phyloP scores from a whole-genome alignment of 2,797 vertebrate genomes.

The Pitangus sulphuratus region DNA sequence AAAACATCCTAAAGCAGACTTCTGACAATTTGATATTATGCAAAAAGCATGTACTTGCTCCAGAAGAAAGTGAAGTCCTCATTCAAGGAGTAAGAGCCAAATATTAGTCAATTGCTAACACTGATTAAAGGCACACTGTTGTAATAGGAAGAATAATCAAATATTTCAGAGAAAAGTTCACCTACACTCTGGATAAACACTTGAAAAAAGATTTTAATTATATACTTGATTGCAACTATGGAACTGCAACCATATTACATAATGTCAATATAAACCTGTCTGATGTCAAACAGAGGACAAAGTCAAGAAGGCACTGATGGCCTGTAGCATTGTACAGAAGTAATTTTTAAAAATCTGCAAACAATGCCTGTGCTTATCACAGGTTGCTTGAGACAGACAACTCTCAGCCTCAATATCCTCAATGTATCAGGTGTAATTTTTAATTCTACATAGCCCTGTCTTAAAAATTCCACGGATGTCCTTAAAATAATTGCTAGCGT shows the following conservation, averaged over 20 bases:
- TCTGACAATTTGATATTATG: background rate
- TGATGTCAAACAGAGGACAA: background rate
- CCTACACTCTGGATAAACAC: background rate
- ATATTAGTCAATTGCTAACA: background rate
- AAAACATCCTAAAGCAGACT: background rate
- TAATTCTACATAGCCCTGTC: background rate
- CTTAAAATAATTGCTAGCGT: background rate
- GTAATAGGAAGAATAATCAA: background rate
- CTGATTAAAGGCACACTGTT: background rate
- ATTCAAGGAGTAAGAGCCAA: background rate
- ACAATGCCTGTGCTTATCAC: background rate
- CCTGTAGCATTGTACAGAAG: background rate
- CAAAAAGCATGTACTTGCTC: background rate
- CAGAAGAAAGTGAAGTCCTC: background rate
- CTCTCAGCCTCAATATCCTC: background rate
- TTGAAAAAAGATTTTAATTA: background rate
- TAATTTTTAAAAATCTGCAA: background rate
- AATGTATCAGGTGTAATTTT: background rate
- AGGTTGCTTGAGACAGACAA: background rate
- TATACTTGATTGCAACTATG: background rate
- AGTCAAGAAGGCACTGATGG: background rate
- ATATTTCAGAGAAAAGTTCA: background rate
- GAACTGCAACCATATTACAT: background rate
- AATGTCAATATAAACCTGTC: background rate
- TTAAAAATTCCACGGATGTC: background rate